Base-by-base conservation (phyloP, 2,888 invertebrate genomes). In the Calameuta pallipes region DNA sequence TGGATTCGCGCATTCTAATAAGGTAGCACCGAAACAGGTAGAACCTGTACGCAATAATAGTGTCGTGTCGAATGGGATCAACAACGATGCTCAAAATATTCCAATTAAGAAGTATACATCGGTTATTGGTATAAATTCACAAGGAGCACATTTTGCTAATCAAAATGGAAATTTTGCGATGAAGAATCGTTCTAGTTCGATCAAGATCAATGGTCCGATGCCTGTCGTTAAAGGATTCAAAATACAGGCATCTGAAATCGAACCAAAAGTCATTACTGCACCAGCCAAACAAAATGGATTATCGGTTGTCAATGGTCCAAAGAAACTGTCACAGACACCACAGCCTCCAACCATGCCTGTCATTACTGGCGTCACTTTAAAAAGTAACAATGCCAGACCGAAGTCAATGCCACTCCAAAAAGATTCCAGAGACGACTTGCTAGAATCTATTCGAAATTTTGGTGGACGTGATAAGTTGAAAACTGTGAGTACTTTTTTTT, bases 361-460 rank as follows among this genome's bases (percentile, higher is more conserved):
- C 0, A 91, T 91, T 41, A 91, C 90, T 1, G 91, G 91, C 6
- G 91, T 91, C 0, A 91, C 89, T 0, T 78, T 91, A 30, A 91
- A 91, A 75, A 91, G 85, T 78, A 81, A 85, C 56, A 89, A 80
- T 37, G 78, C 83, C 1, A 87, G 87, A 79, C 87, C 89, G 4
- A 89, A 88, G 37, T 86, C 87, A 0, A 85, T 85, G 81, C 79
- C 82, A 13, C 79, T 80, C 33, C 87, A 89, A 74, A 85, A 90
- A 2, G 95, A 96, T 90, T 93, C 95, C 0, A 92, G 96, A 74
- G 94, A 95, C 83, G 93, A 94, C 85, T 92, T 97, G 56, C 91
- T 96, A 89, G 93, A 94, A 75, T 95, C 95, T 31, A 96, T 96
- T 86, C 92, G 95, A 82, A 94, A 93, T 88, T 96, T 96, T 82